phyloP scores from a whole-genome alignment of 2,888 invertebrate species.

The Drepanosiphum platanoidis region DNA sequence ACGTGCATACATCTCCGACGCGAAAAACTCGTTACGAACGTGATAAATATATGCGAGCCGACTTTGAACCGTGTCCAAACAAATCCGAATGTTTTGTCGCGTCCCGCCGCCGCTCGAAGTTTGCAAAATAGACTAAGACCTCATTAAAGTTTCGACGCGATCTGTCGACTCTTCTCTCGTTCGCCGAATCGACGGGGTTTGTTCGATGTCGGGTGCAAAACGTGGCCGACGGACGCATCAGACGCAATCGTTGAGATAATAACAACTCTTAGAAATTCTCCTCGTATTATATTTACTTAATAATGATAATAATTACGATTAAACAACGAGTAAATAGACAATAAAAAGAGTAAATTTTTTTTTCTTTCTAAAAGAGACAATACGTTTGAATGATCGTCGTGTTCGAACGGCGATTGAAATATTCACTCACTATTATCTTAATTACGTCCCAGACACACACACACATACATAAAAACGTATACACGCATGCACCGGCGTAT shows the following conservation, averaged over 20 bases:
- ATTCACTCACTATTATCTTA: too few species aligned
- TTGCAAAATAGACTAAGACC: background rate
- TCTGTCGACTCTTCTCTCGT: background rate
- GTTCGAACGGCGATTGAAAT: too few species aligned
- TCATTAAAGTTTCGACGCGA: background rate
- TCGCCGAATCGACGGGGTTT: background rate
- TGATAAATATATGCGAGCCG: background rate
- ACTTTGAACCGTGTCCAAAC: background rate
- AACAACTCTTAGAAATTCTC: too few species aligned
- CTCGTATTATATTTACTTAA: too few species aligned
- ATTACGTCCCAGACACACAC: background rate
- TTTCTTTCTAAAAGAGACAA: too few species aligned
- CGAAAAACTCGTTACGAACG: background rate
- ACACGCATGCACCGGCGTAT: background rate
- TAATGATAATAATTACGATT: too few species aligned
- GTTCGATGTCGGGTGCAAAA: background rate
- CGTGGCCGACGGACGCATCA: background rate
- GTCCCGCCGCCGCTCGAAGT: background rate
- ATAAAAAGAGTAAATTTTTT: too few species aligned
- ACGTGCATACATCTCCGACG: background rate
- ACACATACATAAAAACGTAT: background rate
- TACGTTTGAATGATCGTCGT: too few species aligned
- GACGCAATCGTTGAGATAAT: too few species aligned
- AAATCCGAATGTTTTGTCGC: background rate
- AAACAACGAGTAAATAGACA: too few species aligned